Evolutionary conservation across 2,113 vertebrate genomes (phyloP), one percentile per base, ranked within the genome.

Genomic region (Sylvicapra grimmia): DNA sequence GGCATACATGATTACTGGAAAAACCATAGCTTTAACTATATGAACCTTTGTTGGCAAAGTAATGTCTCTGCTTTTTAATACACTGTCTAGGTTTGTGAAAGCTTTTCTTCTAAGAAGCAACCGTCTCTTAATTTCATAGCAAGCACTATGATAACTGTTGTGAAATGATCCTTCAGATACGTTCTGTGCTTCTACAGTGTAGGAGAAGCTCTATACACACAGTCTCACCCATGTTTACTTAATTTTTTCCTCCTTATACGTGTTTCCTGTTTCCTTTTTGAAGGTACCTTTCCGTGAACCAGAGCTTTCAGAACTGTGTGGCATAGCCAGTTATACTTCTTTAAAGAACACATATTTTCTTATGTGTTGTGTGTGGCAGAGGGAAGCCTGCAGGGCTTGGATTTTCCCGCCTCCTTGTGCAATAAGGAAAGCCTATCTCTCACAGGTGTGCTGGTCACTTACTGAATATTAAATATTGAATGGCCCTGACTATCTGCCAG

Each of bases 231-330:
- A 49, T 44, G 54, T 47, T 95, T 83, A 89, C 36, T 92, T 84
- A 68, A n/a, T 51, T 29, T 93, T 92, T 91, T 83, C 44, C 27
- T 31, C 18, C 23, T 68, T 54, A 51, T 92, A 83, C 6, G 29
- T 79, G 75, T 84, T 98, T 95, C 94, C 95, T 82, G 58, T 93
- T 96, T 95, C 61, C 79, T 90, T 87, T 86, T 83, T 59, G 80
- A 84, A 95, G 49, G n/a, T 65, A 94, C 89, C 68, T 61, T 80
- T 88, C 87, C 58, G 27, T 2, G 49, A 33, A 18, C 44, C 88
- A 72, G 82, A 65, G 47, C 65, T 90, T 90, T 92, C 92, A 72
- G 86, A 90, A n/a, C 47, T 53, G 33, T 5, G 47, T 14, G 47
- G 51, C 56, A n/a, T 1, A 44, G 23, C 53, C 54, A 77, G 6